Evolutionary conservation across 2,888 invertebrate species (phyloP), one percentile per base, ranked within the genome.

Genomic region (Brachypterus glaber): DNA sequence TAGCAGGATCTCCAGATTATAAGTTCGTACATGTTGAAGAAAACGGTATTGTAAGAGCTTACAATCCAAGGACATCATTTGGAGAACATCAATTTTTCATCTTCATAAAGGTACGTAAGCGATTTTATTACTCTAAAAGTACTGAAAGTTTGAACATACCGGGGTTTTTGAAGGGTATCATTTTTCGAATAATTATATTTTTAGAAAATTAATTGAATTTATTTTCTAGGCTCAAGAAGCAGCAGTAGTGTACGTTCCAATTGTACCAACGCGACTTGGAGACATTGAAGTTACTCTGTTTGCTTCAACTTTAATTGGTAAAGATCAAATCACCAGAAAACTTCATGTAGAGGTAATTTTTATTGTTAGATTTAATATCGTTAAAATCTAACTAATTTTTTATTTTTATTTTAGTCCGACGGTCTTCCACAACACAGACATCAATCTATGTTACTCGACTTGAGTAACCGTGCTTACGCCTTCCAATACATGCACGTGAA

Each of bases 51-150:
- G 86, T 86, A 34, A 74, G 81, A 1, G 87, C 92, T 0, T 95
- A 93, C 66, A 85, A 82, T 64, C 93, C 95, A 0, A 74, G 87
- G 44, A 91, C 91, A 2, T 86, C 90, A 2, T 83, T 77, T 61
- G 93, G 93, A 41, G 92, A 95, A 64, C 91, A 93, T 68, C 93
- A 96, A 64, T 92, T 93, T 69, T 87, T 95, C 63, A 78, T 93
- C 52, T 92, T 83, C 70, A 78, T 91, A 36, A 59, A 59, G 50
- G 59, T 60, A 34, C 35, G 36, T 37, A 17, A 13, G 11, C 15
- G n/a, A 12, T 17, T 40, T 47, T 46, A 33, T 43, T 47, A 24
- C n/a, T 33, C n/a, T n/a, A 26, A 8, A 34, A 33, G 15, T 35
- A 9, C 11, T 15, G 11, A 32, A 8, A 32, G 8, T 15, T 8